Evolutionary conservation across 2,888 invertebrate species (phyloP).

Genomic region (Clunio marinus): DNA sequence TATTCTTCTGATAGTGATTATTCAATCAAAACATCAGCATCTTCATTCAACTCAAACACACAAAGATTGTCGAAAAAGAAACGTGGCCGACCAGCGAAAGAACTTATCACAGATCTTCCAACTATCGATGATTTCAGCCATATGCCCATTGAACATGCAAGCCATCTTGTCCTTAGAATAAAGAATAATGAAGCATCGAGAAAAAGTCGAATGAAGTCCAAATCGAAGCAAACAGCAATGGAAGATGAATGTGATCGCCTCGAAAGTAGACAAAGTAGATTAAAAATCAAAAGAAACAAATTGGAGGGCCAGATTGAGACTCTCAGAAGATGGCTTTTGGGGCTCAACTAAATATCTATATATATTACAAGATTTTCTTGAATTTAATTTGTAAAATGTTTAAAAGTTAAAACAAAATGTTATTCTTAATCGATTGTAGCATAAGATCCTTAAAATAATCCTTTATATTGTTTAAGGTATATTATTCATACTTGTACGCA

Average conservation of each 20-base stretch:
- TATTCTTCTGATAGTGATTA: constrained; percentile 35
- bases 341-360: neutral
- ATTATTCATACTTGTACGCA: too few species aligned
- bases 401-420: neutral
- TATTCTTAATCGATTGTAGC: neutral
- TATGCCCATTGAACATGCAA: constrained; percentile 2
- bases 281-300: neutral
- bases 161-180: constrained; percentile 28
- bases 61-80: neutral
- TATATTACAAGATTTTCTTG: neutral
- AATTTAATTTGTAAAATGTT: constrained; percentile 15
- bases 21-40: constrained; percentile 26
- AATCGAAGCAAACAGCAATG: constrained; percentile 6
- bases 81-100: constrained; percentile 33
- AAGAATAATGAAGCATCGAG: constrained; percentile 38
- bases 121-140: constrained; percentile 23
- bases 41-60: constrained; percentile 21
- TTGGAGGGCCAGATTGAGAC: neutral
- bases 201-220: constrained; percentile 34
- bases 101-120: constrained; percentile 20
- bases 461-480: neutral
- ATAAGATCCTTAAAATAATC: neutral
- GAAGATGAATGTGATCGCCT: constrained; percentile 28
- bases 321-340: neutral
- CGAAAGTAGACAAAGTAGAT: neutral